These are phyloP conservation scores for Ctenodactylus gundi DNA, from an alignment of 2,113 vertebrate genomes.

Conservation along the genomic window DNA sequence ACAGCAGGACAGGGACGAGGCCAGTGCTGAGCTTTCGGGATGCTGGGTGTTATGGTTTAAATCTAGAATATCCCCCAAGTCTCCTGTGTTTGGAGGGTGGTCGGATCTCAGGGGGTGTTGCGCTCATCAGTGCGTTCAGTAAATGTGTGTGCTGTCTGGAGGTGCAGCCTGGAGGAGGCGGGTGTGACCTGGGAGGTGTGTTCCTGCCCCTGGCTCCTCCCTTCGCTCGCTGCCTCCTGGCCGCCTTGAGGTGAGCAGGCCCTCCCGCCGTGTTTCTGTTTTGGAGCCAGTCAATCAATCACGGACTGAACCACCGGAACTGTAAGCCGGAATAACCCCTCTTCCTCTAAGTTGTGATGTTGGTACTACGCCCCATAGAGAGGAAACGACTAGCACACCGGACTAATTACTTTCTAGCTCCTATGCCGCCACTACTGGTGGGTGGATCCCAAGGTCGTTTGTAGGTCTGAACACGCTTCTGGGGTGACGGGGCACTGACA, in stretches of 20 bases:
- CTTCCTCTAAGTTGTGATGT: background rate
- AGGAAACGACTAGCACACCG: background rate
- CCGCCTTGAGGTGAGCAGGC: background rate
- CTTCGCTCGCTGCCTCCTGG: background rate
- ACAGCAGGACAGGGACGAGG: background rate
- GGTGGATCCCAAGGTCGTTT: background rate
- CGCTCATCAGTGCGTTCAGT: too few relatives aligned
- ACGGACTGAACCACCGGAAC: background rate
- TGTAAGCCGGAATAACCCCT: background rate
- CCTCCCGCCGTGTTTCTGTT: background rate
- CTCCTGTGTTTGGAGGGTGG: too few relatives aligned
- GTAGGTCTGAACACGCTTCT: background rate
- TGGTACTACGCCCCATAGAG: background rate
- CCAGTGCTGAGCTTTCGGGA: too few relatives aligned
- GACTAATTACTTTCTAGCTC: too few relatives aligned
- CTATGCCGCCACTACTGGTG: background rate
- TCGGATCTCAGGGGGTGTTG: too few relatives aligned
- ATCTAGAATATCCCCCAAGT: background rate
- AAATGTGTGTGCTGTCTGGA: too few relatives aligned
- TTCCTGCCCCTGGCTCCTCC: background rate
- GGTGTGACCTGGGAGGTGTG: background rate
- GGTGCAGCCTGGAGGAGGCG: too few relatives aligned
- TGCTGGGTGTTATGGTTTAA: background rate
- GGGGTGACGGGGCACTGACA: background rate
- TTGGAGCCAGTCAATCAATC: background rate